These are phyloP conservation scores for Sussaba pulchella DNA, from an alignment of 2,888 invertebrate species.

Conservation along the genomic window DNA sequence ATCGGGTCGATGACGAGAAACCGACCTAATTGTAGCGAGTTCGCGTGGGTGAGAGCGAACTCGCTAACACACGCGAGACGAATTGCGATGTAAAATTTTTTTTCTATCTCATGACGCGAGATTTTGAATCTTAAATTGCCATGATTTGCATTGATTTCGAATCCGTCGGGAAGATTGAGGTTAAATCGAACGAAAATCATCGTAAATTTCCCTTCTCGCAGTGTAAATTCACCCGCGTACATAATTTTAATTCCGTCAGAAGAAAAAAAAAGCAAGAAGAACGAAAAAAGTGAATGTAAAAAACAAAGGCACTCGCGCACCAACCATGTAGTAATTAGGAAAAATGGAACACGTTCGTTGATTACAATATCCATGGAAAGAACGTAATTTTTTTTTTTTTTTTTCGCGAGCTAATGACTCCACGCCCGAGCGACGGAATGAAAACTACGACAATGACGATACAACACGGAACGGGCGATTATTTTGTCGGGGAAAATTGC, in stretches of 20 bases:
- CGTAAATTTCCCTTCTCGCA: too few relatives aligned
- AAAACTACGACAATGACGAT: neutral
- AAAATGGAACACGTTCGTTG: slow-evolving; percentile 50
- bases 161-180: too few relatives aligned
- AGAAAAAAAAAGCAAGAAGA: slow-evolving; percentile 10
- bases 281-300: neutral
- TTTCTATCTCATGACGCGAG: too few relatives aligned
- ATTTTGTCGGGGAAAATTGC: slow-evolving; percentile 40
- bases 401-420: slow-evolving; percentile 30
- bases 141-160: too few relatives aligned
- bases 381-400: too few relatives aligned
- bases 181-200: too few relatives aligned
- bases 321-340: neutral
- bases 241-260: too few relatives aligned
- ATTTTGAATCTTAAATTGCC: too few relatives aligned
- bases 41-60: neutral
- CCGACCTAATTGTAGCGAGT: slow-evolving; percentile 25
- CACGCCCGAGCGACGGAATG: slow-evolving; percentile 26
- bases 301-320: neutral
- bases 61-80: neutral
- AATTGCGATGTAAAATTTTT: neutral
- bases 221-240: too few relatives aligned
- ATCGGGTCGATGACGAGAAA: slow-evolving; percentile 35
- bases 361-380: slow-evolving; percentile 51
- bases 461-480: neutral